Percentiles rank a stretch among this genome's conserved stretches.
phyloP scores from a whole-genome alignment of 2,888 invertebrate genomes.

The Coronaproctus castanopsis region DNA sequence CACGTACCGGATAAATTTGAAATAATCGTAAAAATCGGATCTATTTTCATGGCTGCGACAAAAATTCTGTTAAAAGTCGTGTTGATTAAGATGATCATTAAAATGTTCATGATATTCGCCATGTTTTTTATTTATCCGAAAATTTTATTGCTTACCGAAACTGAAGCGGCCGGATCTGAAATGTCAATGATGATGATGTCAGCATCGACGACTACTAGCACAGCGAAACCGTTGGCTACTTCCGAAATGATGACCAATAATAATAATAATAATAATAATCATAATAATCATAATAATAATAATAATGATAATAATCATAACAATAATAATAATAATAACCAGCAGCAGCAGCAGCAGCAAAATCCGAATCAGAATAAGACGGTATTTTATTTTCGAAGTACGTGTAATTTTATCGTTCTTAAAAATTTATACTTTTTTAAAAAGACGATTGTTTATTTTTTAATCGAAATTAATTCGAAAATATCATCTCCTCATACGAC shows the following conservation, averaged over 20 bases:
- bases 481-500: too few relatives aligned
- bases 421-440: too few relatives aligned
- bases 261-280: not conserved
- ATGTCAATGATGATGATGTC: not conserved
- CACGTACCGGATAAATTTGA: not conserved
- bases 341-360: too few relatives aligned
- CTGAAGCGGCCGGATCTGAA: not conserved
- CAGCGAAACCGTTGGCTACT: not conserved
- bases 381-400: not conserved
- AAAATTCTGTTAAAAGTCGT: conserved; percentile 9
- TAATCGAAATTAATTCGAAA: too few relatives aligned
- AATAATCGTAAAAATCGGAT: not conserved
- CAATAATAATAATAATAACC: not conserved
- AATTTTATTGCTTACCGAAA: not conserved
- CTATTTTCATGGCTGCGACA: not conserved
- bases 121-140: conserved; percentile 11
- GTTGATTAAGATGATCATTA: conserved; percentile 8
- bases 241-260: not conserved
- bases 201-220: not conserved
- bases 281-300: not conserved
- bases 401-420: too few relatives aligned
- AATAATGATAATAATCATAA: not conserved
- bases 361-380: too few relatives aligned
- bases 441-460: too few relatives aligned
- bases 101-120: conserved; percentile 9